Conservation (phyloP, 1,140 invertebrate species). For the Diachasma alloeum region DNA sequence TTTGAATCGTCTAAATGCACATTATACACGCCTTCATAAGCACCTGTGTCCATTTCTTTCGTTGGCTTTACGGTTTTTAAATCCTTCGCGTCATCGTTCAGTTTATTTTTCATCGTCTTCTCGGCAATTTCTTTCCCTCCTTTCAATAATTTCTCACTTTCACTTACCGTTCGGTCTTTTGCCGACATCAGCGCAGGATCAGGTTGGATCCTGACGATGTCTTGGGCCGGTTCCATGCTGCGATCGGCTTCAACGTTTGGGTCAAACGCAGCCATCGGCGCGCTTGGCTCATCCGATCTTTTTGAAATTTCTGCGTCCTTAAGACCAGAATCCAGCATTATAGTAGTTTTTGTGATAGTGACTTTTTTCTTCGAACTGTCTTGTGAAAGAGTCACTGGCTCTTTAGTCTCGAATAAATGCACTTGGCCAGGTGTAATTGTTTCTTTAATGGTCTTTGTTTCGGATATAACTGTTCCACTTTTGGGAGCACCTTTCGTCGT, state of each 20-base stretch:
- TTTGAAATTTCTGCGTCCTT: slow-evolving; percentile 23
- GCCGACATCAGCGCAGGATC: slow-evolving; percentile 31
- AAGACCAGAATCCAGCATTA: slow-evolving; percentile 27
- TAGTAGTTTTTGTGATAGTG: slow-evolving; percentile 26
- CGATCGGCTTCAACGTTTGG: slow-evolving; percentile 33
- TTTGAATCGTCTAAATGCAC: slow-evolving; percentile 29
- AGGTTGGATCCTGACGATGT: slow-evolving; percentile 31
- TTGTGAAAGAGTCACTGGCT: slow-evolving; percentile 27
- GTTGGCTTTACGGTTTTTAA: slow-evolving; percentile 14
- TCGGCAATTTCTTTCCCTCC: slow-evolving; percentile 55
- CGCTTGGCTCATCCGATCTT: slow-evolving; percentile 31
- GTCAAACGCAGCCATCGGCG: slow-evolving; percentile 35
- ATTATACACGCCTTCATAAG: slow-evolving; percentile 51
- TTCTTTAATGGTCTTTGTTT: slow-evolving; percentile 44
- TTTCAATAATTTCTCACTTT: slow-evolving; percentile 48
- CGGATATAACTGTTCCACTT: slow-evolving; percentile 36
- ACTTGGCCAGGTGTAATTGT: slow-evolving; percentile 32
- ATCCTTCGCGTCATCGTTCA: slow-evolving; percentile 8
- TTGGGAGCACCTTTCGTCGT: slow-evolving; percentile 37
- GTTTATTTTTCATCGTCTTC: slow-evolving; percentile 28
- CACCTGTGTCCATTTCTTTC: slow-evolving; percentile 27
- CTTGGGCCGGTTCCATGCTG: slow-evolving; percentile 21
- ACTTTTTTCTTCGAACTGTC: slow-evolving; percentile 10
- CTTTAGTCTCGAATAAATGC: slow-evolving; percentile 28
- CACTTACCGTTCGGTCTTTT: slow-evolving; percentile 32